These are phyloP conservation scores for Tholera decimalis DNA, from an alignment of 2,888 invertebrate species.

Conservation along the genomic window DNA sequence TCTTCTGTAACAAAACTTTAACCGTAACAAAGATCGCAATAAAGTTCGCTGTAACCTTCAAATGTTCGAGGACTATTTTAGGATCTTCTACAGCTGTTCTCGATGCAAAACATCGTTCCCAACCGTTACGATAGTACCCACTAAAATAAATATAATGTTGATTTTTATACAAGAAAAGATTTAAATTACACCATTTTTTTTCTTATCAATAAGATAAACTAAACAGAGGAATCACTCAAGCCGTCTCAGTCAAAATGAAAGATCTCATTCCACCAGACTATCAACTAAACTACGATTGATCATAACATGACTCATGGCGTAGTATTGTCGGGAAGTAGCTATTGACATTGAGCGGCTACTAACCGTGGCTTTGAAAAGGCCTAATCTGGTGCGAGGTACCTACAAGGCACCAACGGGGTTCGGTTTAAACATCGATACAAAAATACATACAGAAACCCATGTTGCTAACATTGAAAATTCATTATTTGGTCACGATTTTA, in stretches of 20 bases:
- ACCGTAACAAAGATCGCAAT: background rate
- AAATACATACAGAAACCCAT: slow-evolving; percentile 18
- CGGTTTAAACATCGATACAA: slow-evolving; percentile 19
- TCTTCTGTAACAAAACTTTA: background rate
- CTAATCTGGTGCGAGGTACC: slow-evolving; percentile 53
- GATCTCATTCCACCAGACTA: slow-evolving; percentile 44
- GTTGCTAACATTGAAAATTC: slow-evolving; percentile 27
- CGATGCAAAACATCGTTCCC: background rate
- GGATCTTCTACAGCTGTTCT: slow-evolving; percentile 13
- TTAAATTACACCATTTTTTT: slow-evolving; percentile 37
- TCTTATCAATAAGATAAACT: slow-evolving; percentile 35
- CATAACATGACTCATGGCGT: slow-evolving; percentile 47
- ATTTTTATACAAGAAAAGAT: slow-evolving; percentile 7
- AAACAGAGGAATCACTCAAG: slow-evolving; percentile 22
- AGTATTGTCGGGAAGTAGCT: slow-evolving; percentile 56
- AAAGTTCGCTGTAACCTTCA: slow-evolving; percentile 22
- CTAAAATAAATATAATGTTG: too few species aligned
- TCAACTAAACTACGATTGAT: slow-evolving; percentile 46
- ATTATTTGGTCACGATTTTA: background rate
- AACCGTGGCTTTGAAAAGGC: slow-evolving; percentile 62
- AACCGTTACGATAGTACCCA: background rate
- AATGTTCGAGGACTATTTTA: slow-evolving; percentile 22
- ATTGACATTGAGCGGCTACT: slow-evolving; percentile 59
- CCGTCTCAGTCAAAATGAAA: slow-evolving; percentile 49
- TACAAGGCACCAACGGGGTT: slow-evolving; percentile 34